Evolutionary conservation across 2,113 vertebrate species (phyloP), one percentile per base, ranked within the genome.

Genomic region (Hystrix brachyura): DNA sequence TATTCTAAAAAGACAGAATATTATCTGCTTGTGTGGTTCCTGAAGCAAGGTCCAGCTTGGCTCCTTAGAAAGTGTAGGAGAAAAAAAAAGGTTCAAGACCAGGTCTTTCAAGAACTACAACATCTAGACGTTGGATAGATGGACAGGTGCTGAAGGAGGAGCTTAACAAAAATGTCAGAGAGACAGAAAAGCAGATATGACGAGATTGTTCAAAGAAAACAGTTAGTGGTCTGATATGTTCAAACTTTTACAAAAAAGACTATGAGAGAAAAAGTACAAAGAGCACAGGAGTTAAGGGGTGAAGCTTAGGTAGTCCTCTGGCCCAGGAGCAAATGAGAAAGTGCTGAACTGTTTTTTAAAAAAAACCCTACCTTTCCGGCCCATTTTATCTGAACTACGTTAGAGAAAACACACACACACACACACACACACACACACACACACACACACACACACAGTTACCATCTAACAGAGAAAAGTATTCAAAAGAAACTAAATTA

Each of bases 321-420:
- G 43, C 2, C 23, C 1, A 5, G 57, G 53, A 94, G n/a, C 43
- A 80, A 90, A 92, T 34, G 51, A 81, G 9, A 90, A 2, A 92
- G 15, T 69, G n/a, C 34, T 89, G 18, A 92, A 69, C 0, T 27
- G 46, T 43, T 94, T 74, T 72, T 87, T 81, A 17, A 76, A 94
- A 87, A 87, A 95, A 79, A 43, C 9, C 17, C 34, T 25, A 87
- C 32, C n/a, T 82, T 94, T 51, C 51, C 64, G 23, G 88, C 59
- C 46, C n/a, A 90, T 67, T 95, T 93, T 71, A 87, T 84, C 79
- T 90, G 23, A 95, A 86, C 69, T 89, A 74, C 21, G n/a, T 79
- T 27, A 64, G 65, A 79, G 59, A 21, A 34, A 5, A 48, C 21
- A 55, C 23, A 93, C 25, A 76, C 57, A 62, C 10, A 53, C 9